Base-by-base conservation (phyloP, 2,888 invertebrate genomes). In the Spisula subtruncata region DNA sequence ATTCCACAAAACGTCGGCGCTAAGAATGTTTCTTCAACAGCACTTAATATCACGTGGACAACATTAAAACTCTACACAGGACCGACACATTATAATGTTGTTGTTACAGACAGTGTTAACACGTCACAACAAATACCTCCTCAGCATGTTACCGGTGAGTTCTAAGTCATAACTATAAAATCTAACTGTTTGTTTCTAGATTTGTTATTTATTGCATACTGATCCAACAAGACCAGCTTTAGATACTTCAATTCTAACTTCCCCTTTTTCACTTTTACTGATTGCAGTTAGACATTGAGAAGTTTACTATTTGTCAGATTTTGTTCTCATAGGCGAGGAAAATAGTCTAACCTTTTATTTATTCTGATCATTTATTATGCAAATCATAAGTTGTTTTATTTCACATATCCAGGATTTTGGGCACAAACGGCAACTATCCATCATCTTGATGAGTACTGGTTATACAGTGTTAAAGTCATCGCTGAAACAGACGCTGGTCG, bases 371-470 rank as follows among this genome's bases (percentile, higher is more conserved):
- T n/a, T n/a, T n/a, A n/a, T n/a, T 12, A 51, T 51, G 12, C 14
- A 51, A 12, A 16, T 4, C 51, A 14, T 51, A 16, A 6, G 56
- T 20, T 32, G 54, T 41, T 66, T 83, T 35, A 12, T 5, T 71
- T 32, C 2, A 41, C 41, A 41, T 18, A 18, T 84, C 4, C 18
- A 84, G 84, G 75, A 18, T 84, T 71, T 29, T 0, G 75, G n/a
- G 32, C 71, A 20, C 71, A 66, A 25, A 20, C 8, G 8, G n/a
- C 25, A n/a, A 48, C 29, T 25, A 84, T 84, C 0, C 41, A 25
- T 14, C 54, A 66, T 20, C 75, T 87, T 1, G 75, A 82, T n/a
- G 35, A 46, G 12, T 87, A 87, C 75, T 83, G 82, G 87, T 32
- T 71, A 25, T 87, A 87, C 75, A 35, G 16, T 12, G 25, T 87